phyloP scores from a whole-genome alignment of 1,140 invertebrate genomes.

The Venturia canescens region DNA sequence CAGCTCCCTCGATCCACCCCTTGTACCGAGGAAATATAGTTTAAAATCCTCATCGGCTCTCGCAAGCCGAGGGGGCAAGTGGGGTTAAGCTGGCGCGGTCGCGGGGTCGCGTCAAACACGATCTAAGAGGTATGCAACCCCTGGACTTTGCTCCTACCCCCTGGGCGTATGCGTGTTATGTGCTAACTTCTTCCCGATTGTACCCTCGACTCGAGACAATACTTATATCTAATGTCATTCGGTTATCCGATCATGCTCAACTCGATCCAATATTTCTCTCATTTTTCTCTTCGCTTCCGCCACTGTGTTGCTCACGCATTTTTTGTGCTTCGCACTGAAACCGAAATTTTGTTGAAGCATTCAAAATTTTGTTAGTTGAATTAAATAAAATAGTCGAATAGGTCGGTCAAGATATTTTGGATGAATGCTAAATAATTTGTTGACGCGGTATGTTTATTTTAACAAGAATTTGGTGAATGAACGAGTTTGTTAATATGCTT shows the following conservation, averaged over 20 bases:
- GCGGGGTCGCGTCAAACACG: constrained; percentile 69
- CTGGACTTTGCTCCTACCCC: constrained; percentile 40
- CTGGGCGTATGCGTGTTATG: constrained; percentile 17
- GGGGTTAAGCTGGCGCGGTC: constrained; percentile 71
- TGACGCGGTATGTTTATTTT: no score
- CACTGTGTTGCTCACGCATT: no score
- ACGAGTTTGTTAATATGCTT: no score
- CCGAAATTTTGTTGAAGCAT: no score
- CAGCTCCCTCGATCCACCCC: not conserved
- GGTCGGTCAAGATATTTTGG: no score
- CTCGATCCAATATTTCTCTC: not conserved
- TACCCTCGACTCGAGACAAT: constrained; percentile 18
- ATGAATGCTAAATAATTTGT: no score
- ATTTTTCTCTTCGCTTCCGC: not conserved
- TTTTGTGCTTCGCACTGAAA: no score
- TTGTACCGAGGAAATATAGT: constrained; percentile 54
- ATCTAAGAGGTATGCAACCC: constrained; percentile 61
- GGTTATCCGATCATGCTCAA: not conserved
- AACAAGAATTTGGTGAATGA: no score
- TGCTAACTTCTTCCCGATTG: not conserved
- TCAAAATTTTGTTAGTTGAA: no score
- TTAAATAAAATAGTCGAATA: no score
- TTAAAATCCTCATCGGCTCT: constrained; percentile 68
- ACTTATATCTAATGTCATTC: not conserved
- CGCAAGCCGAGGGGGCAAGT: constrained; percentile 65